These are phyloP conservation scores for Botrylloides violaceus DNA, from an alignment of 23 tunicate species.

Conservation along the genomic window DNA sequence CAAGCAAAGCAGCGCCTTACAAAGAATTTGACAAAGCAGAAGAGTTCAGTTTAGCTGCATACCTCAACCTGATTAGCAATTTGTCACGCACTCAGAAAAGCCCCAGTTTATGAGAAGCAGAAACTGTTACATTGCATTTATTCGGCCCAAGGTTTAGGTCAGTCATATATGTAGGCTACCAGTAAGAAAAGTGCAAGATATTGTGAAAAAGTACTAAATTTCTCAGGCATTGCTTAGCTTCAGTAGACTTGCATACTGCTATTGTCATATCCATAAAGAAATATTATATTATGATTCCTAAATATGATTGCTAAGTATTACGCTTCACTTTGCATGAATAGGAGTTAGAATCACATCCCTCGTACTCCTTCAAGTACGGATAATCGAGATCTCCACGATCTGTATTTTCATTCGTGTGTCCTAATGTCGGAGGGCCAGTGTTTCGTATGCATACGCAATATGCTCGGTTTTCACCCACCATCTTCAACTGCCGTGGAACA, in stretches of 20 bases:
- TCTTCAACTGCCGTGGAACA: conserved; percentile 59
- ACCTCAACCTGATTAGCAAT: neutral
- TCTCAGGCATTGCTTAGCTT: too few relatives aligned
- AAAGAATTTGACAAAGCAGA: neutral
- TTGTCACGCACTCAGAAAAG: neutral
- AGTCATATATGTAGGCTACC: too few relatives aligned
- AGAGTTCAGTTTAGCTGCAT: neutral
- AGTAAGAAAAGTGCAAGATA: too few relatives aligned
- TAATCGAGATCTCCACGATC: conserved; percentile 65
- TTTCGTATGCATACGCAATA: conserved; percentile 73
- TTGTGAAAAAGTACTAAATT: too few relatives aligned
- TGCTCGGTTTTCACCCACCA: conserved; percentile 28
- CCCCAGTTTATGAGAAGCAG: neutral
- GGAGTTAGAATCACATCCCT: conserved; percentile 34
- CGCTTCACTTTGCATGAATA: conserved; percentile 23
- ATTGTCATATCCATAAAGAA: too few relatives aligned
- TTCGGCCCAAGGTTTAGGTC: too few relatives aligned
- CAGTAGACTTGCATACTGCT: too few relatives aligned
- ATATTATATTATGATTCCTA: too few relatives aligned
- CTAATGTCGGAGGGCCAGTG: conserved; percentile 53
- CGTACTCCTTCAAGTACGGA: conserved; percentile 52
- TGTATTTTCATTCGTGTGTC: conserved; percentile 27
- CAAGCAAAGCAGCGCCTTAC: neutral
- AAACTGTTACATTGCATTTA: too few relatives aligned
- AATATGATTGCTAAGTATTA: too few relatives aligned